Evolutionary conservation across 35 echinoderm and acorn worm genomes (phyloP), one percentile per base, ranked within the genome.

Genomic region (Heliocidaris tuberculata): DNA sequence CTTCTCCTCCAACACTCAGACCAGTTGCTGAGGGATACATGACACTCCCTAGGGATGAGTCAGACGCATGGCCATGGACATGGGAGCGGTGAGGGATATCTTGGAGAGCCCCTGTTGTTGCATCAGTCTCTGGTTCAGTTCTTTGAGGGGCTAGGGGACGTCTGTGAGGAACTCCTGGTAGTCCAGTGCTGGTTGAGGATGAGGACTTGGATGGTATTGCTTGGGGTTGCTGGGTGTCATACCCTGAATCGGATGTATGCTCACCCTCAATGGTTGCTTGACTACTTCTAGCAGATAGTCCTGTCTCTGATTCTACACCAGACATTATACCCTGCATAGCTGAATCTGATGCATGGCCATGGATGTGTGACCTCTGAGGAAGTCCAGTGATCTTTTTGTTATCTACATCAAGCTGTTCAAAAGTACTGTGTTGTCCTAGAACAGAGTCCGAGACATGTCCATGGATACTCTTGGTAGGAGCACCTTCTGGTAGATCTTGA

Each of bases 261-360:
- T 24, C 89, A 42, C 52, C 61, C 27, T 90, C 85, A 88, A 19
- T 30, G 31, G 85, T 49, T 94, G 60, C 95, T 92, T 89, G 85
- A 50, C 31, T 85, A 49, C 94, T 88, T 89, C 70, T 49, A 48
- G 60, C 4, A 78, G 65, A 78, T n/a, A n/a, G 65, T 24, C 21
- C 65, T 5, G 65, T 78, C 27, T 78, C 65, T 21, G 65, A 78
- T 78, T 78, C 65, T 78, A 24, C 21, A n/a, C 65, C 65, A n/a
- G 65, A 78, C 6, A 98, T 94, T 48, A 96, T 16, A 17, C 60
- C 47, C 88, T 98, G 96, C 27, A 96, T 94, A 6, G 94, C 92
- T 42, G 97, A 98, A 94, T 98, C 97, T 6, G 97, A 96, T 1
- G 97, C 31, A 94, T 86, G 94, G 8, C 85, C 48, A 86, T 95